phyloP scores from a whole-genome alignment of 2,888 invertebrate species.

The Mesorhabditis spiculigera region DNA sequence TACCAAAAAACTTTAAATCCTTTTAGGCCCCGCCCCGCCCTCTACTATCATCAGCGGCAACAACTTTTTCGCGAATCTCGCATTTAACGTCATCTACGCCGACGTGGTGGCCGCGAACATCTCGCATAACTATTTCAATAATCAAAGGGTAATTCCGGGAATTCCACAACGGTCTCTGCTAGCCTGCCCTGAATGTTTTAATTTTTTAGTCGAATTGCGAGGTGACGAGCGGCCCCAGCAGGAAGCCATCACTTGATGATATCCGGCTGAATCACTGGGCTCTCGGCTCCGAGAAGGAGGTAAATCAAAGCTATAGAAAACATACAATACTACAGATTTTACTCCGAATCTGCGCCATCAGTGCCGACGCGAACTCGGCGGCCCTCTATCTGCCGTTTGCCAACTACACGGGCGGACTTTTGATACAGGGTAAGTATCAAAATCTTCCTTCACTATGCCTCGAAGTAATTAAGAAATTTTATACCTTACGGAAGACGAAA shows the following conservation, averaged over 20 bases:
- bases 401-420: neutral
- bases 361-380: slow-evolving; percentile 1
- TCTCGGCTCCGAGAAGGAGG: neutral
- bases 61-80: neutral
- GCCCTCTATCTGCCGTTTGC: slow-evolving; percentile 6
- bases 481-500: too few species aligned
- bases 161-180: too few species aligned
- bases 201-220: slow-evolving; percentile 1
- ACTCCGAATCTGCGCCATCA: slow-evolving; percentile 4
- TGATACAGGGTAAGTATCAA: neutral
- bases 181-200: too few species aligned
- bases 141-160: neutral
- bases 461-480: too few species aligned
- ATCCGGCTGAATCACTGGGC: neutral
- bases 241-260: neutral
- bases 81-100: neutral
- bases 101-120: neutral
- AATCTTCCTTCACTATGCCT: neutral
- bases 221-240: neutral
- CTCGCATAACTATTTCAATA: neutral
- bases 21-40: neutral
- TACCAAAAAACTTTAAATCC: neutral
- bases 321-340: neutral
- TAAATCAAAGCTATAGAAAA: neutral
- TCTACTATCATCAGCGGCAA: neutral